phyloP scores from a whole-genome alignment of 2,113 vertebrate species.

The Mesocricetus auratus region DNA sequence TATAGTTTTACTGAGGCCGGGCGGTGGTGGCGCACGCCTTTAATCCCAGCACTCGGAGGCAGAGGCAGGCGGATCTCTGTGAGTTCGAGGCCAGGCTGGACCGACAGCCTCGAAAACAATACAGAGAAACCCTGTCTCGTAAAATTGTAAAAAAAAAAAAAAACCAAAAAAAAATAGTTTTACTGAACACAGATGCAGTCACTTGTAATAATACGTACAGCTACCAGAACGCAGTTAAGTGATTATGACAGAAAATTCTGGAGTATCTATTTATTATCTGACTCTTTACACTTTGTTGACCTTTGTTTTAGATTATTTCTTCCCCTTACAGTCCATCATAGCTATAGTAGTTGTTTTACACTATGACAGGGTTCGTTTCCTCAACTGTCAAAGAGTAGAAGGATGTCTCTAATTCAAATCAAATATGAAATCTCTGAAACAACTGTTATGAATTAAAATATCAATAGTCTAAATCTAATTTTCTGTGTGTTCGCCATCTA shows the following conservation, averaged over 20 bases:
- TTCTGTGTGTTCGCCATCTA: background rate
- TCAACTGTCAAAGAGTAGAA: background rate
- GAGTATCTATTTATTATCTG: background rate
- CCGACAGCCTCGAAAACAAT: too few species aligned
- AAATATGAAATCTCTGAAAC: background rate
- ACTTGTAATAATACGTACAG: background rate
- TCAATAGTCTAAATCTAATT: slow-evolving; percentile 9
- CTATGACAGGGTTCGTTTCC: background rate
- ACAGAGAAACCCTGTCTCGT: too few species aligned
- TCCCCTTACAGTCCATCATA: background rate
- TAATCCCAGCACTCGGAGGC: too few species aligned
- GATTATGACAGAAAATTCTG: background rate
- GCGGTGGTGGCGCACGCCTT: too few species aligned
- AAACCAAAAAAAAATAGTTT: too few species aligned
- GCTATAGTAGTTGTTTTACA: background rate
- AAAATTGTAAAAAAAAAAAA: too few species aligned
- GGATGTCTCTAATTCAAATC: background rate
- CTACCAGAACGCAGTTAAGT: background rate
- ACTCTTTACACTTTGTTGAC: background rate
- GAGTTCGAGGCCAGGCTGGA: too few species aligned
- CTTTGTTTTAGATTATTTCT: background rate
- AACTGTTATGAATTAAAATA: slow-evolving; percentile 6
- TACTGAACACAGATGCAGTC: background rate
- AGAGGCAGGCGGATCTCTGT: too few species aligned
- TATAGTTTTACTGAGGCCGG: too few species aligned